phyloP scores from a whole-genome alignment of 2,113 vertebrate genomes.

The Gopherus flavomarginatus region DNA sequence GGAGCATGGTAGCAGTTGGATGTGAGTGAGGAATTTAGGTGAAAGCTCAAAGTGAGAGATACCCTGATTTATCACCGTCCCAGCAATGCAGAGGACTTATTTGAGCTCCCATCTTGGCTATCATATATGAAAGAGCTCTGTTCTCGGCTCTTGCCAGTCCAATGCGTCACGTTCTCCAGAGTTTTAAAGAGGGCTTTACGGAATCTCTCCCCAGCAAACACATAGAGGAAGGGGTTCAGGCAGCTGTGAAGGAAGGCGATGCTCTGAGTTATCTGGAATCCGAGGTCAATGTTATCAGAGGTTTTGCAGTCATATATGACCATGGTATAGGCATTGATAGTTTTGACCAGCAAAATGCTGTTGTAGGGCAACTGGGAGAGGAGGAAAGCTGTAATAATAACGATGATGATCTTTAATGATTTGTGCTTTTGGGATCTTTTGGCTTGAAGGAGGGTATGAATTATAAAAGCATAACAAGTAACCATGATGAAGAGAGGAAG shows the following conservation, averaged over 20 bases:
- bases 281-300: slow-evolving; percentile 74
- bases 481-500: slow-evolving; percentile 86
- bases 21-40: neutral
- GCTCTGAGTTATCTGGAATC: slow-evolving; percentile 84
- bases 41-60: slow-evolving; percentile 77
- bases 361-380: slow-evolving; percentile 90
- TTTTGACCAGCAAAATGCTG: slow-evolving; percentile 82
- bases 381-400: slow-evolving; percentile 85
- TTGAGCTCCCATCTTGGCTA: slow-evolving; percentile 66
- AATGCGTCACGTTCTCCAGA: slow-evolving; percentile 37
- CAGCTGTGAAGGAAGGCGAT: slow-evolving; percentile 90
- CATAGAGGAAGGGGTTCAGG: slow-evolving; percentile 90
- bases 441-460: slow-evolving; percentile 85
- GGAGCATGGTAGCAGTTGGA: neutral
- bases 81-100: slow-evolving; percentile 82
- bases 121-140: neutral
- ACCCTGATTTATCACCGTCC: slow-evolving; percentile 78
- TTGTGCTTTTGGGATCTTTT: slow-evolving; percentile 90
- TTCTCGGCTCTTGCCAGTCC: neutral
- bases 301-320: slow-evolving; percentile 72
- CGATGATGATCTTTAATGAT: slow-evolving; percentile 86
- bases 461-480: slow-evolving; percentile 88
- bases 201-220: slow-evolving; percentile 89
- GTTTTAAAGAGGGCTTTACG: slow-evolving; percentile 82
- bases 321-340: slow-evolving; percentile 66